Conservation (phyloP, 2,113 vertebrate genomes). For the Rhinogobius similis region DNA sequence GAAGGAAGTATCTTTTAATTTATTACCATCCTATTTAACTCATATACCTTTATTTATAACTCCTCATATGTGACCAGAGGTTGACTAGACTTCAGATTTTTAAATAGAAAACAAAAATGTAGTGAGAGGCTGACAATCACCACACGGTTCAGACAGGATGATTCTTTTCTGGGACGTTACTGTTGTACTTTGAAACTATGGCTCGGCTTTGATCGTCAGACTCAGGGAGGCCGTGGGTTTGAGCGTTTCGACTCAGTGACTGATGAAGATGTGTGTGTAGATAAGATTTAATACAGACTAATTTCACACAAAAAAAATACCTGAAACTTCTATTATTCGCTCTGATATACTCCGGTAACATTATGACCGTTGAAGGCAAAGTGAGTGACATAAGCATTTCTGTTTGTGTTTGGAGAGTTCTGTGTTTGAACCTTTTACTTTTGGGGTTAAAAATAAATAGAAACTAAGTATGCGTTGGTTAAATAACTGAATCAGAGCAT, state of each 20-base stretch:
- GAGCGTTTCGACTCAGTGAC: constrained; percentile 24
- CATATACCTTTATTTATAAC: not conserved
- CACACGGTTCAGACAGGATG: not conserved
- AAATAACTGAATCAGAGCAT: not conserved
- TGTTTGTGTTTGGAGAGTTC: not conserved
- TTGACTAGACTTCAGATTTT: not conserved
- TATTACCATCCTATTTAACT: not conserved
- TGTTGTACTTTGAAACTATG: constrained; percentile 27
- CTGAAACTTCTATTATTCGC: not conserved
- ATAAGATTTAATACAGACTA: constrained; percentile 32
- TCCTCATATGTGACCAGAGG: not conserved
- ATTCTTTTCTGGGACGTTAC: constrained; percentile 6
- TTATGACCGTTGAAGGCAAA: not conserved
- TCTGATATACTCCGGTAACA: not conserved
- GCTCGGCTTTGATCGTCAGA: constrained; percentile 56
- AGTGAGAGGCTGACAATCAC: not conserved
- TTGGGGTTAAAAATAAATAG: too few species aligned
- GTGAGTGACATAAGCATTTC: not conserved
- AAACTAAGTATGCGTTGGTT: too few species aligned
- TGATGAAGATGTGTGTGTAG: constrained; percentile 34
- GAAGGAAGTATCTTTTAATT: too few species aligned
- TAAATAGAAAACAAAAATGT: not conserved
- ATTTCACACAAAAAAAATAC: constrained; percentile 9
- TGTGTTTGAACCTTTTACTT: too few species aligned
- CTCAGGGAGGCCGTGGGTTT: constrained; percentile 71